These are phyloP conservation scores for Eulemur mongoz DNA, from an alignment of 2,797 vertebrate species.

Conservation along the genomic window DNA sequence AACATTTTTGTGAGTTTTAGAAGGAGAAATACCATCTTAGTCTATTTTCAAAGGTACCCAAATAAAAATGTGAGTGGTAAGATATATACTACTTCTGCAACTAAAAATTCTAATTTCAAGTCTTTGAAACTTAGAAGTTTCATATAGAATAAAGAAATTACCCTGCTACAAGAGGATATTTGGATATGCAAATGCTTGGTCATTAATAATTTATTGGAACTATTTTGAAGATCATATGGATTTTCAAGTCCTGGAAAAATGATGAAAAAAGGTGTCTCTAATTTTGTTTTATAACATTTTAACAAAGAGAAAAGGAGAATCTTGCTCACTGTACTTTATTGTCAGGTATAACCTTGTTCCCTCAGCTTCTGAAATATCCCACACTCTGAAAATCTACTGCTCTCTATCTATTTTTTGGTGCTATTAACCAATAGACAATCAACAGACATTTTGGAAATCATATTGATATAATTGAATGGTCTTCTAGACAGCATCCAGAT, in stretches of 20 bases:
- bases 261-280: neutral
- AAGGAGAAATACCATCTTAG: neutral
- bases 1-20: neutral
- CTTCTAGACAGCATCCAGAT: neutral
- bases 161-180: neutral
- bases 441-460: neutral
- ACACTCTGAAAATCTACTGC: neutral
- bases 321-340: neutral
- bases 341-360: neutral
- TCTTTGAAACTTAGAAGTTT: neutral
- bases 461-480: neutral
- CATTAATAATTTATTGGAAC: neutral
- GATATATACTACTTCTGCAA: neutral
- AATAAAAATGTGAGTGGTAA: neutral
- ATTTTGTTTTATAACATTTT: neutral
- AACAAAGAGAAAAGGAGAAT: neutral
- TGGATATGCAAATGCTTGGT: neutral
- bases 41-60: neutral
- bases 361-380: neutral
- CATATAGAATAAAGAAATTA: neutral
- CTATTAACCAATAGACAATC: neutral
- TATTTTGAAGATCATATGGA: neutral
- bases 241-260: neutral
- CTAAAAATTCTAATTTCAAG: neutral
- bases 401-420: neutral